phyloP scores from a whole-genome alignment of 2,797 vertebrate species.

The Dallia pectoralis region DNA sequence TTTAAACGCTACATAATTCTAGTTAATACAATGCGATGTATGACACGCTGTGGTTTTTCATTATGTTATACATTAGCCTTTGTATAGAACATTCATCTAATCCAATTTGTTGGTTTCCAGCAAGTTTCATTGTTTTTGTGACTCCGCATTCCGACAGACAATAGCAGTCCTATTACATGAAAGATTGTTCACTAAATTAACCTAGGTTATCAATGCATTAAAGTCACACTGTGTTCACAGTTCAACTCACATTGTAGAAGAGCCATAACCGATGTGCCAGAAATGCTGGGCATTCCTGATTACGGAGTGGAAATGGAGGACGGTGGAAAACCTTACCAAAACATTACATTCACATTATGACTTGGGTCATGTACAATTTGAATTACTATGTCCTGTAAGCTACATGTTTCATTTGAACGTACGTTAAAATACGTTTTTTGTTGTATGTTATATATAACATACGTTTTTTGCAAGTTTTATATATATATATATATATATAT shows the following conservation, averaged over 20 bases:
- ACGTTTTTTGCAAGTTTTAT: no score
- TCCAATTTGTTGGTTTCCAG: background rate
- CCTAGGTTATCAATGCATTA: slow-evolving; percentile 30
- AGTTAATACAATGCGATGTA: background rate
- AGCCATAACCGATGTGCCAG: slow-evolving; percentile 43
- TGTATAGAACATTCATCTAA: background rate
- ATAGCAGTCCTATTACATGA: background rate
- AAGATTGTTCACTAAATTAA: background rate
- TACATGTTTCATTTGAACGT: background rate
- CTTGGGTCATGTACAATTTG: background rate
- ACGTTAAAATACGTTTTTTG: no score
- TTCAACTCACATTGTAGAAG: slow-evolving; percentile 25
- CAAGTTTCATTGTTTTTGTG: background rate
- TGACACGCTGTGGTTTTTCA: background rate
- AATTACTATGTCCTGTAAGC: background rate
- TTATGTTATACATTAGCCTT: background rate
- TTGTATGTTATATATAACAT: no score
- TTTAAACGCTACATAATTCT: background rate
- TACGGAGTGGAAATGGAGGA: slow-evolving; percentile 25
- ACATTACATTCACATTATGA: background rate
- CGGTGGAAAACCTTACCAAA: background rate
- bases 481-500: no score
- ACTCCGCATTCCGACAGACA: background rate
- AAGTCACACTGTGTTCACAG: slow-evolving; percentile 40
- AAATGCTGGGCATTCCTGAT: slow-evolving; percentile 53